Percentiles rank a stretch among this genome's conserved stretches.
Conservation (phyloP, 2,797 vertebrate species). For the Tarsius wallacei region DNA sequence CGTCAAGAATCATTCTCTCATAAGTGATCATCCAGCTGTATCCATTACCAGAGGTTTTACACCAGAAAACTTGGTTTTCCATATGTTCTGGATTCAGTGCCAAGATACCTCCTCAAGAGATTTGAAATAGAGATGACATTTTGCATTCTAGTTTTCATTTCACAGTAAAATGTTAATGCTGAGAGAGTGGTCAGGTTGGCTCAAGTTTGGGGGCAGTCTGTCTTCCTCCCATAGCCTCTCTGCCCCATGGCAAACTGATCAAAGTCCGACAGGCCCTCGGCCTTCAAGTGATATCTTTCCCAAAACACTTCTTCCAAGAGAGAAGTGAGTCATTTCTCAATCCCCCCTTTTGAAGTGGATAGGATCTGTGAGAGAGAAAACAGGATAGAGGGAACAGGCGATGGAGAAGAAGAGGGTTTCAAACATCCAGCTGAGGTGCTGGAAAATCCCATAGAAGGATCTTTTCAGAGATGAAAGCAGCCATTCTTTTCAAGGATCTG, state of each 20-base stretch:
- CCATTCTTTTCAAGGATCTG: constrained; percentile 64
- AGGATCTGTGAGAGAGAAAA: background rate
- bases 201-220: constrained; percentile 36
- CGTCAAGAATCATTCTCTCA: background rate
- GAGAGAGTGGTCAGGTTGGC: constrained; percentile 46
- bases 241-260: background rate
- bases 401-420: background rate
- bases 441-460: background rate
- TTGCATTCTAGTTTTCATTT: constrained; percentile 69
- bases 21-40: background rate
- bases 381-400: background rate
- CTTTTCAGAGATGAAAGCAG: background rate
- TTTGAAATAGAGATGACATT: constrained; percentile 51
- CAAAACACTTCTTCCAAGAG: constrained; percentile 53
- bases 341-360: background rate
- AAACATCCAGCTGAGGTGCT: background rate
- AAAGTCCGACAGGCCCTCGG: constrained; percentile 32
- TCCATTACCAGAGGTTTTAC: background rate
- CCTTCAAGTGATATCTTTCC: constrained; percentile 35
- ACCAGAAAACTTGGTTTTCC: background rate
- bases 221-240: background rate
- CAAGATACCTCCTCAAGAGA: constrained; percentile 31
- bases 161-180: constrained; percentile 46
- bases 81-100: constrained; percentile 25
- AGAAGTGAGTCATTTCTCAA: background rate